A percentile compares a stretch with the other conserved stretches of the same genome.
Conservation (phyloP, 2,797 vertebrate species). For the Fistularia tabacaria region DNA sequence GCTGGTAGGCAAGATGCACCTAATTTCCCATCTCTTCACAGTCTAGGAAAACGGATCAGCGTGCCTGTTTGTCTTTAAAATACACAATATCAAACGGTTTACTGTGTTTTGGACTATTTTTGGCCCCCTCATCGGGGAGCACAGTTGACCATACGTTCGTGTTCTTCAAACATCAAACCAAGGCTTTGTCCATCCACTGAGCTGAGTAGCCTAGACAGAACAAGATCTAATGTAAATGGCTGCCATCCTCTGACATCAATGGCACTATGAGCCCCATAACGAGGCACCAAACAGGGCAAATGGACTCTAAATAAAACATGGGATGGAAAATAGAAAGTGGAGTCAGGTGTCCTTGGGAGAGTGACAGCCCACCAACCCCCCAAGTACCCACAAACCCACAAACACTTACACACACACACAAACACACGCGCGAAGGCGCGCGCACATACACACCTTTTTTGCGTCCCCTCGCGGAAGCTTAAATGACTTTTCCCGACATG, state of each 20-base stretch:
- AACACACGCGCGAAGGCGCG: too few species aligned
- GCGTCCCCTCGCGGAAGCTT: conserved; percentile 64
- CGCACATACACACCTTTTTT: conserved; percentile 49
- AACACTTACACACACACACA: too few species aligned
- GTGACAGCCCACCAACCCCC: conserved; percentile 55
- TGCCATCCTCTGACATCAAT: not conserved
- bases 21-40: conserved; percentile 52
- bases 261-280: conserved; percentile 57
- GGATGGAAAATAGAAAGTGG: conserved; percentile 59
- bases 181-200: too few species aligned
- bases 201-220: too few species aligned
- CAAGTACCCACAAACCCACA: too few species aligned
- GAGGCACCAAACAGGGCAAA: conserved; percentile 70
- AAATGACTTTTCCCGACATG: conserved; percentile 78
- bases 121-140: too few species aligned
- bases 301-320: conserved; percentile 81
- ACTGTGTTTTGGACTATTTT: conserved; percentile 7
- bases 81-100: conserved; percentile 14
- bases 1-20: conserved; percentile 54
- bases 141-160: not conserved
- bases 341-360: conserved; percentile 70
- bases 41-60: conserved; percentile 33
- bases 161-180: not conserved
- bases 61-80: conserved; percentile 12
- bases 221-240: not conserved